A percentile compares a stretch with the other conserved stretches of the same genome.
These are phyloP conservation scores for Crotophaga sulcirostris DNA, from an alignment of 2,113 vertebrate species.

Conservation along the genomic window DNA sequence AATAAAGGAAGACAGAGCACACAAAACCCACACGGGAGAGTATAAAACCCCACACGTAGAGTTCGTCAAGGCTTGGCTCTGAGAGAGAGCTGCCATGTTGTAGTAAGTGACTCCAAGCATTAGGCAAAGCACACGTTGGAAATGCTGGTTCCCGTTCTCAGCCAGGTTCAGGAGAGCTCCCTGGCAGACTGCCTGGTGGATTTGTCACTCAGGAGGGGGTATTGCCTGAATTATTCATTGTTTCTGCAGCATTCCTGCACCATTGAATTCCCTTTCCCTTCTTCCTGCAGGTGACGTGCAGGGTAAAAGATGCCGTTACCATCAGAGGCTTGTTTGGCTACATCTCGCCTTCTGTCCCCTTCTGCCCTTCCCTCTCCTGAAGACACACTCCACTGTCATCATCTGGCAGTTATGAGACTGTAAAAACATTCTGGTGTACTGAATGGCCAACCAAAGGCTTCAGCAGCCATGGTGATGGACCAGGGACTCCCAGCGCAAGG, in stretches of 20 bases:
- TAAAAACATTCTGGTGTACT: not conserved
- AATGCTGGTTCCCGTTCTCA: not conserved
- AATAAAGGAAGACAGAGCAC: constrained; percentile 32
- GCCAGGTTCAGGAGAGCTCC: not conserved
- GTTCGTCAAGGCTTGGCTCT: not conserved
- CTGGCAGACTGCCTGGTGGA: not conserved
- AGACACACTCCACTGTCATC: not conserved
- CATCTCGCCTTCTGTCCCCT: not conserved
- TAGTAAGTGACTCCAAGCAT: accelerated
- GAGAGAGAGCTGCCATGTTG: not conserved
- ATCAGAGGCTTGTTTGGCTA: not conserved
- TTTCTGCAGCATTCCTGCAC: accelerated
- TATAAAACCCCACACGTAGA: not conserved
- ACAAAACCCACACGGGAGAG: not conserved
- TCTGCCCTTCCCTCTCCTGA: not conserved
- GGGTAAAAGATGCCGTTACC: not conserved
- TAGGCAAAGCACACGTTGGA: accelerated
- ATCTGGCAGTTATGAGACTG: accelerated
- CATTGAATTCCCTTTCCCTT: not conserved
- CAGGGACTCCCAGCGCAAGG: not conserved
- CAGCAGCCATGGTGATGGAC: not conserved
- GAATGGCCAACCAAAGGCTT: not conserved
- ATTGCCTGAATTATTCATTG: not conserved
- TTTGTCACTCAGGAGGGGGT: not conserved
- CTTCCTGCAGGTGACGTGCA: not conserved